Base-by-base conservation (phyloP, 2,113 vertebrate species). In the Nestor notabilis region DNA sequence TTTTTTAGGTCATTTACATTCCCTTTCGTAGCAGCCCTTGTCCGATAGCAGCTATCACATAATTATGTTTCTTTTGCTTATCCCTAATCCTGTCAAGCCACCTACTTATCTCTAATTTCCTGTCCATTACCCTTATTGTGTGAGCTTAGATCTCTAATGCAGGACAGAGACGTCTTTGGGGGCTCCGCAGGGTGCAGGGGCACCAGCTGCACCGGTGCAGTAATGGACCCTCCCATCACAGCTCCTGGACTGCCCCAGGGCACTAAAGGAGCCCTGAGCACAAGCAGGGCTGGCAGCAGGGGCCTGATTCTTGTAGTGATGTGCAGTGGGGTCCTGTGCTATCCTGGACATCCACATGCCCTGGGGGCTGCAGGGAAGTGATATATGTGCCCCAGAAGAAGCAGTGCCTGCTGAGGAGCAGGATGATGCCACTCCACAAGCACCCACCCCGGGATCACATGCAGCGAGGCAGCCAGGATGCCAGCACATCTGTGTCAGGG, bases 61-160 rank as follows among this genome's bases (percentile, higher is more conserved):
- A 94, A 97, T 95, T 96, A 95, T 92, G 93, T 95, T 97, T 87
- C 95, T 92, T 96, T 94, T 93, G 96, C 97, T 97, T 97, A 96
- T 92, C 97, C 95, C 70, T 95, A 96, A 95, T 93, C 95, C 96
- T 93, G 97, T 94, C 96, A 97, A 96, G 92, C 91, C 93, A 95
- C 91, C 95, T 84, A 97, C 95, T 97, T 96, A 97, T 95, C 95
- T 97, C 90, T 77, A 74, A 91, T 97, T 96, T 97, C 94, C 95
- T 83, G 95, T 95, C 96, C 97, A 94, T 93, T 92, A 95, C 95
- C 93, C 91, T 94, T 82, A 85, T 80, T 93, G 82, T 88, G 87
- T 68, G 80, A 84, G 83, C 71, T 91, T 11, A 92, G 83, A 71
- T 93, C 94, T 68, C 77, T 56, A 79, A 80, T 4, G 7, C 87